Percentiles rank a stretch among this genome's conserved stretches.
Evolutionary conservation across 2,888 invertebrate species (phyloP).

Genomic region (Eremobia ochroleuca): DNA sequence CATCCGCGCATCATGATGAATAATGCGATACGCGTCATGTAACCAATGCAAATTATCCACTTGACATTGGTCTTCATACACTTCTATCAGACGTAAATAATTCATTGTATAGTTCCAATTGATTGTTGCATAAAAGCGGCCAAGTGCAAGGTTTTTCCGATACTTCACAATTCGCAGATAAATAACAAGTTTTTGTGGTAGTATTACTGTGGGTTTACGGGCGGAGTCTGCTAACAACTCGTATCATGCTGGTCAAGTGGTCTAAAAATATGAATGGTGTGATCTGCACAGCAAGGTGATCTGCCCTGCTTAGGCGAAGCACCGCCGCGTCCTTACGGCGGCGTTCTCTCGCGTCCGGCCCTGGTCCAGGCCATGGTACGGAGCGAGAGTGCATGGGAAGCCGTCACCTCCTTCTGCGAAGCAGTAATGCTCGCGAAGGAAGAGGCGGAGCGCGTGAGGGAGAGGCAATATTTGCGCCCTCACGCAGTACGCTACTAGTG

Average conservation of each 20-base stretch:
- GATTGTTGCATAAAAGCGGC: slow-evolving; percentile 57
- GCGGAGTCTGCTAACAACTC: slow-evolving; percentile 24
- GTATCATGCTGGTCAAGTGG: slow-evolving; percentile 32
- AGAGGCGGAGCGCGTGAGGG: no score
- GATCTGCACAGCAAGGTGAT: no score
- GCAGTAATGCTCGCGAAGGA: no score
- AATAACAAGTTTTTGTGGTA: slow-evolving; percentile 17
- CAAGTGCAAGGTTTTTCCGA: slow-evolving; percentile 68
- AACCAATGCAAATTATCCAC: slow-evolving; percentile 65
- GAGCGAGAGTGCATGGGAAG: no score
- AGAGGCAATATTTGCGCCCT: no score
- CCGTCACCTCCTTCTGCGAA: no score
- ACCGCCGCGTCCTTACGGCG: no score
- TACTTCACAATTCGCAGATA: slow-evolving; percentile 23
- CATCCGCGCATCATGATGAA: slow-evolving; percentile 47
- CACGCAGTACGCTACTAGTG: no score
- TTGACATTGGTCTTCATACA: slow-evolving; percentile 69
- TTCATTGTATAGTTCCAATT: slow-evolving; percentile 46
- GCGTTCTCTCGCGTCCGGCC: no score
- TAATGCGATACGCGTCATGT: slow-evolving; percentile 46
- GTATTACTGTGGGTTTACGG: slow-evolving; percentile 22
- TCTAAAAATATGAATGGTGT: slow-evolving; percentile 56
- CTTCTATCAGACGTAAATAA: slow-evolving; percentile 57
- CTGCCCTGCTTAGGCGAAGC: no score
- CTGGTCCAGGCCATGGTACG: no score